A percentile compares a stretch with the other conserved stretches of the same genome.
Evolutionary conservation across 2,888 invertebrate genomes (phyloP).

Genomic region (Machimus rusticus): DNA sequence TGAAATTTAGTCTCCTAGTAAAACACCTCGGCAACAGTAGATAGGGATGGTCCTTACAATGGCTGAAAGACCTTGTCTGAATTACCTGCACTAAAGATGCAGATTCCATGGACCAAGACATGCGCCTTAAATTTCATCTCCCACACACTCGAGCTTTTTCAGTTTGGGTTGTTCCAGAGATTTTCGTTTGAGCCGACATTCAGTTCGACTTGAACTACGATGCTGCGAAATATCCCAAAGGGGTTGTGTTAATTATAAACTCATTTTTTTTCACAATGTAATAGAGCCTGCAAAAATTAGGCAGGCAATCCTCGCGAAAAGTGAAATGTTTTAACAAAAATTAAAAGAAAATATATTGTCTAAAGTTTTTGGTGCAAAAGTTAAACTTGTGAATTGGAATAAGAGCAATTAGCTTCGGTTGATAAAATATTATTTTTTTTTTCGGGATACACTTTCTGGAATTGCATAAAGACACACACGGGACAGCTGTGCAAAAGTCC

Average conservation of each 20-base stretch:
- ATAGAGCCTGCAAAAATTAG: neutral
- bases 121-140: conserved; percentile 11
- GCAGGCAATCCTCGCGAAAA: neutral
- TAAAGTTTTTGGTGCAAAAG: neutral
- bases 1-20: neutral
- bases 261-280: neutral
- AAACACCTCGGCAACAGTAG: neutral
- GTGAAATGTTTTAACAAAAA: neutral
- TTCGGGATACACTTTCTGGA: neutral
- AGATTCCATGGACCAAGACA: conserved; percentile 19
- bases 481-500: conserved; percentile 22
- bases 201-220: conserved; percentile 28
- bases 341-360: neutral
- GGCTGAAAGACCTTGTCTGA: neutral
- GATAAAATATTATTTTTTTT: neutral
- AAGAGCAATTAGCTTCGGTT: neutral
- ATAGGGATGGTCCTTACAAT: neutral
- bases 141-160: conserved; percentile 31
- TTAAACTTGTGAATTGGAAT: neutral
- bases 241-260: neutral
- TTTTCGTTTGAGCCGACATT: neutral
- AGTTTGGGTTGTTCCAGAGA: conserved; percentile 24
- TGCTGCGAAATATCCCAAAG: conserved; percentile 19
- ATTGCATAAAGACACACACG: neutral
- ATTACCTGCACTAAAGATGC: conserved; percentile 11